These are phyloP conservation scores for Allenopithecus nigroviridis DNA, from an alignment of 2,797 vertebrate species.

Conservation along the genomic window DNA sequence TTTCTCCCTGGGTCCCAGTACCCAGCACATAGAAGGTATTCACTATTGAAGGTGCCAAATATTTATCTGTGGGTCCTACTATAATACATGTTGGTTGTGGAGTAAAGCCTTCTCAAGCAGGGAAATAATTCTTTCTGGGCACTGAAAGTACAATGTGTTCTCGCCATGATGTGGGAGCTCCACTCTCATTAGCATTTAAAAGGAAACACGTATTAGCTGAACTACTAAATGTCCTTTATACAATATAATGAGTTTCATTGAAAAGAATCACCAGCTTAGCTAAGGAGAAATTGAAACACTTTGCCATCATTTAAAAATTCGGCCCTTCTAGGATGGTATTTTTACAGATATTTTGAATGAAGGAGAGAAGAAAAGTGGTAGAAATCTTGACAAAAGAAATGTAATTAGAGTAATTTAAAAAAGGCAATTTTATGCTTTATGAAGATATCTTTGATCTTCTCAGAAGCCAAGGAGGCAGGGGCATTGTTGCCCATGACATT, in stretches of 20 bases:
- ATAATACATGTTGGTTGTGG: not conserved
- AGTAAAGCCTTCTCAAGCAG: not conserved
- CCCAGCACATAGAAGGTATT: not conserved
- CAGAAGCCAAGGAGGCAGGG: constrained; percentile 12
- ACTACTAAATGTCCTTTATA: constrained; percentile 76
- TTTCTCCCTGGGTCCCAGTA: not conserved
- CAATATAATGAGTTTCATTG: constrained; percentile 72
- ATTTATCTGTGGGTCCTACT: not conserved
- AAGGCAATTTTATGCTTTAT: constrained; percentile 63
- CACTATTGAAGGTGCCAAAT: not conserved
- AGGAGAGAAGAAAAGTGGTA: constrained; percentile 69
- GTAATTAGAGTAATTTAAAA: constrained; percentile 61
- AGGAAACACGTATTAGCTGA: constrained; percentile 72
- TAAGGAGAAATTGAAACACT: constrained; percentile 73
- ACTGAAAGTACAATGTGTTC: constrained; percentile 56
- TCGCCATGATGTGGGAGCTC: constrained; percentile 29
- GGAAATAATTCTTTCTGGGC: constrained; percentile 33
- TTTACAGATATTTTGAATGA: constrained; percentile 72
- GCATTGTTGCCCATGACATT: not conserved
- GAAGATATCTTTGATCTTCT: constrained; percentile 67
- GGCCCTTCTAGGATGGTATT: constrained; percentile 56
- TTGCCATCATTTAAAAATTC: constrained; percentile 74
- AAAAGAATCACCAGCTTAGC: constrained; percentile 72
- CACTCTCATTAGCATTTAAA: constrained; percentile 75
- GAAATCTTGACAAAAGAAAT: constrained; percentile 73